phyloP scores from a whole-genome alignment of 1,140 invertebrate genomes.

The Lepidurus apus region DNA sequence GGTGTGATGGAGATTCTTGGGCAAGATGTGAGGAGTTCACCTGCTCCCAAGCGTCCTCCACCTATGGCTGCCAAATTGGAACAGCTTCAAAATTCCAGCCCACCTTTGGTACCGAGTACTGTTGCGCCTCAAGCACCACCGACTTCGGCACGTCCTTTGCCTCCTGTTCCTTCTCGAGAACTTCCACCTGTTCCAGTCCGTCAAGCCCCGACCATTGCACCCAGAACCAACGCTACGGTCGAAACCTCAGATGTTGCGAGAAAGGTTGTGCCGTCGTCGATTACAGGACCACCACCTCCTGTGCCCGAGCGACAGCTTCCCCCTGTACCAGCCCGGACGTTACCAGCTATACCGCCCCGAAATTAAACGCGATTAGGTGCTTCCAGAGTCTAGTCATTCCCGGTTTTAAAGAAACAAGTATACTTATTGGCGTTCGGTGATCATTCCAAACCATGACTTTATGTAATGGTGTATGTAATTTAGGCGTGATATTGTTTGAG shows the following conservation, averaged over 20 bases:
- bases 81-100: constrained; percentile 24
- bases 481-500: too few species aligned
- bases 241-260: neutral
- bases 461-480: too few species aligned
- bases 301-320: neutral
- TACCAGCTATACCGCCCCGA: neutral
- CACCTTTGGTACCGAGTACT: constrained; percentile 34
- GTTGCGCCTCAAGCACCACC: constrained; percentile 34
- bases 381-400: neutral
- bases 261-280: neutral
- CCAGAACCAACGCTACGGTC: constrained; percentile 44
- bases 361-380: neutral
- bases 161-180: constrained; percentile 37
- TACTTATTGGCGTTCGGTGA: neutral
- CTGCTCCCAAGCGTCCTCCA: constrained; percentile 24
- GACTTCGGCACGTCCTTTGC: constrained; percentile 31
- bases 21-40: constrained; percentile 15
- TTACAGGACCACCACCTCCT: neutral
- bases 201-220: constrained; percentile 63
- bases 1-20: constrained; percentile 24
- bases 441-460: neutral
- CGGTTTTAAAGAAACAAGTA: neutral
- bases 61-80: constrained; percentile 24
- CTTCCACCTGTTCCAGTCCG: constrained; percentile 52
- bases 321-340: neutral